Evolutionary conservation across 2,888 invertebrate genomes (phyloP), one percentile per base, ranked within the genome.

Genomic region (Lacanobia wlatinum): DNA sequence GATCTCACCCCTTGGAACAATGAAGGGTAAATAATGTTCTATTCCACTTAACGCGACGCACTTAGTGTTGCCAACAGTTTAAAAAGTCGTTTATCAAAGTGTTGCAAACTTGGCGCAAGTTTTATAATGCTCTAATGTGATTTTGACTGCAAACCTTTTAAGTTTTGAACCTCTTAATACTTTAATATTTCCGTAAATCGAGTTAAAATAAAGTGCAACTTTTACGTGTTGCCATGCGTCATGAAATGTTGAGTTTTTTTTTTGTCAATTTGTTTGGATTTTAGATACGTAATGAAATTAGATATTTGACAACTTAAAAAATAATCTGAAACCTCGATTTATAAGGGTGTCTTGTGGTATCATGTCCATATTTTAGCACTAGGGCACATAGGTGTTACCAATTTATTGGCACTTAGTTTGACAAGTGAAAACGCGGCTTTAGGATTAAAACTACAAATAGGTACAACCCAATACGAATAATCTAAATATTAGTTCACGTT

Each of bases 31-130:
- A 80, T 76, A 83, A 73, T 71, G 80, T 74, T 81, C 78, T 85
- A 78, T 83, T 63, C 85, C 87, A 89, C 87, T 90, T 88, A 88
- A 75, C 85, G 75, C 79, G 79, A 85, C 83, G 73, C 86, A 87
- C 87, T 85, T 75, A 85, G 84, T 87, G 94, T 89, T 94, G 92
- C 93, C 93, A 94, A 93, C 94, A 93, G 90, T 94, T 95, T 93
- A 94, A 94, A 94, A 92, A 87, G 90, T 90, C 92, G 90, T 95
- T 93, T 92, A 93, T 95, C 94, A 94, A 87, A 80, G 82, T 84
- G 83, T 82, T 84, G 73, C 61, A 84, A 88, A 90, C 88, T 92
- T 92, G 92, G 90, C 91, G 86, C 87, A 79, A 90, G 87, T 91
- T 92, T 90, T 90, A 88, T 92, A 93, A 93, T 90, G 90, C 87